phyloP scores from a whole-genome alignment of 1,140 invertebrate species.

The Drosophila watanabei region DNA sequence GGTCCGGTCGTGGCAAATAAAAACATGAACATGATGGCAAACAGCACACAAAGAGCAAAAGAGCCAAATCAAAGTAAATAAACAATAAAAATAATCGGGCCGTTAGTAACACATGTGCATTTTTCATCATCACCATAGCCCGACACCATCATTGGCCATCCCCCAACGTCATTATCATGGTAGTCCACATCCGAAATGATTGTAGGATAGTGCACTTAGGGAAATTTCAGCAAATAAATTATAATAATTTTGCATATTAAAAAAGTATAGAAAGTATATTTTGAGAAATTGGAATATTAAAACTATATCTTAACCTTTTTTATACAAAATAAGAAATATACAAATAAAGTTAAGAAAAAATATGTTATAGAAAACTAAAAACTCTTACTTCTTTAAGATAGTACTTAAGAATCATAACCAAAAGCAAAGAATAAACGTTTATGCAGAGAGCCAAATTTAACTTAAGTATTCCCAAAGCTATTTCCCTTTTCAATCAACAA shows the following conservation, averaged over 20 bases:
- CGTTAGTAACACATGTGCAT: conserved; percentile 82
- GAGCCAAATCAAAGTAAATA: conserved; percentile 80
- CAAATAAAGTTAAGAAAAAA: no score
- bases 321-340: no score
- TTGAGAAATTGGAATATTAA: background rate
- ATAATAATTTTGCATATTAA: background rate
- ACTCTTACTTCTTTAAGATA: background rate
- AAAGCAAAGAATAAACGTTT: no score
- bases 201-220: conserved; percentile 3
- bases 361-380: no score
- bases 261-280: background rate
- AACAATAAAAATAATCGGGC: conserved; percentile 83
- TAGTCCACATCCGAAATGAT: conserved; percentile 34
- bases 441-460: background rate
- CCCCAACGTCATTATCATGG: conserved; percentile 60
- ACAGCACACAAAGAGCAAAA: conserved; percentile 56
- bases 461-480: background rate
- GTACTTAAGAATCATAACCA: background rate
- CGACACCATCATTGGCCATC: conserved; percentile 23
- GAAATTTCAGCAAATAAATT: background rate
- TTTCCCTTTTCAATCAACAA: background rate
- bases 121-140: conserved; percentile 73
- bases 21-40: conserved; percentile 73
- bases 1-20: conserved; percentile 52
- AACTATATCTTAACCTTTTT: background rate